These are phyloP conservation scores for Andrena hattorfiana DNA, from an alignment of 2,888 invertebrate species.

Conservation along the genomic window DNA sequence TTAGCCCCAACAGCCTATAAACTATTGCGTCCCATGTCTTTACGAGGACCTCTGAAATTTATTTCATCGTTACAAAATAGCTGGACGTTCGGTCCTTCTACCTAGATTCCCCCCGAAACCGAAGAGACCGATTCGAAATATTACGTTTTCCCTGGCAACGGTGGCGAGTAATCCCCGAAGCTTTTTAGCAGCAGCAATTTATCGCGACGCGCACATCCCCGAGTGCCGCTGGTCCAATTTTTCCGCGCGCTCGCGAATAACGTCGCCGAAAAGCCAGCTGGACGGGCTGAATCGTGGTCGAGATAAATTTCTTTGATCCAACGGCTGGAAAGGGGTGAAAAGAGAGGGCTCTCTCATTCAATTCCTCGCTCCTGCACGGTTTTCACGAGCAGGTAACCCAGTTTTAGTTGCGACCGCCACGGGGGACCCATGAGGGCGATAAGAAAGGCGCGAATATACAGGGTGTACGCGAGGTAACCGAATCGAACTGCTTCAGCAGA, in stretches of 20 bases:
- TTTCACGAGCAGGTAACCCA: conserved; percentile 53
- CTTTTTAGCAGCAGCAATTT: background rate
- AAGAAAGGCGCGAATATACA: conserved; percentile 3
- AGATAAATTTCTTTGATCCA: conserved; percentile 44
- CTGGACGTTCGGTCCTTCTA: no score
- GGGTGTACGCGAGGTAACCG: background rate
- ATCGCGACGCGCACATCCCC: background rate
- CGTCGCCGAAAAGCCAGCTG: background rate
- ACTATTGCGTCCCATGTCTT: no score
- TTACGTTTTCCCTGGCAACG: background rate
- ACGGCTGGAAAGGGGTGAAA: conserved; percentile 30
- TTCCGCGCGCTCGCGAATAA: background rate
- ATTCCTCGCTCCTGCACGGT: conserved; percentile 27
- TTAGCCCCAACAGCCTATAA: no score
- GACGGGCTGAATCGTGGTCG: conserved; percentile 16
- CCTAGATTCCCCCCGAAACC: background rate
- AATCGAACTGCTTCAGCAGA: no score
- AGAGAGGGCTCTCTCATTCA: conserved; percentile 28
- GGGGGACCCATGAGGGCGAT: conserved; percentile 42
- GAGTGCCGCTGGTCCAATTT: background rate
- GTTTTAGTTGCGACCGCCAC: conserved; percentile 48
- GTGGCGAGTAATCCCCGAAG: background rate
- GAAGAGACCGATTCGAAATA: background rate
- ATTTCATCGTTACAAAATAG: no score
- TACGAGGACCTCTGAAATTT: no score